Percentiles rank a stretch among this genome's conserved stretches.
These are phyloP conservation scores for Arge pagana DNA, from an alignment of 2,888 invertebrate genomes.

Conservation along the genomic window DNA sequence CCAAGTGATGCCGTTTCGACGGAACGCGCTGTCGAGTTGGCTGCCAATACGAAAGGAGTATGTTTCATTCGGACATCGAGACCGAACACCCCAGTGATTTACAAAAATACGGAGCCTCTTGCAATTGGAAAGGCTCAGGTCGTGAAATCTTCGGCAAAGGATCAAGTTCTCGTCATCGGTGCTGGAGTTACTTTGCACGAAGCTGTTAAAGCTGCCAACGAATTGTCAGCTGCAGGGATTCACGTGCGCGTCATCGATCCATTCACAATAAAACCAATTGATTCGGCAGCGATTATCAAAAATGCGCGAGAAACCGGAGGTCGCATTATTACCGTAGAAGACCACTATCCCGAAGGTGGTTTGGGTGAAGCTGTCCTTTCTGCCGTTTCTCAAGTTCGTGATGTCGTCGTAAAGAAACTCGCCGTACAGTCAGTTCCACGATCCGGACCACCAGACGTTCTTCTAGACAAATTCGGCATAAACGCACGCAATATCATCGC, in stretches of 20 bases:
- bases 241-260: slow-evolving; percentile 87
- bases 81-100: slow-evolving; percentile 86
- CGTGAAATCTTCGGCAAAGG: slow-evolving; percentile 74
- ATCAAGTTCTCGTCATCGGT: slow-evolving; percentile 86
- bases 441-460: slow-evolving; percentile 85
- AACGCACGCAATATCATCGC: slow-evolving; percentile 77
- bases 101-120: slow-evolving; percentile 83
- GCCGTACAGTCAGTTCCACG: slow-evolving; percentile 85
- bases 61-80: slow-evolving; percentile 96
- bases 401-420: slow-evolving; percentile 76
- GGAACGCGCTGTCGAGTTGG: slow-evolving; percentile 93
- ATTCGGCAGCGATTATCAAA: slow-evolving; percentile 73
- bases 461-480: slow-evolving; percentile 89
- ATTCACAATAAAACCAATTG: slow-evolving; percentile 96
- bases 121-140: slow-evolving; percentile 79
- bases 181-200: slow-evolving; percentile 94
- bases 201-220: slow-evolving; percentile 81
- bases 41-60: slow-evolving; percentile 92
- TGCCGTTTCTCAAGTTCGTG: slow-evolving; percentile 74
- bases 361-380: slow-evolving; percentile 93
- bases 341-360: slow-evolving; percentile 96
- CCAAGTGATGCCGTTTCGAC: slow-evolving; percentile 90
- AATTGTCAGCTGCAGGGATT: slow-evolving; percentile 72
- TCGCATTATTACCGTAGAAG: slow-evolving; percentile 89
- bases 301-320: slow-evolving; percentile 82